Conservation (phyloP, 2,113 vertebrate genomes). For the Rhinolophus sinicus region DNA sequence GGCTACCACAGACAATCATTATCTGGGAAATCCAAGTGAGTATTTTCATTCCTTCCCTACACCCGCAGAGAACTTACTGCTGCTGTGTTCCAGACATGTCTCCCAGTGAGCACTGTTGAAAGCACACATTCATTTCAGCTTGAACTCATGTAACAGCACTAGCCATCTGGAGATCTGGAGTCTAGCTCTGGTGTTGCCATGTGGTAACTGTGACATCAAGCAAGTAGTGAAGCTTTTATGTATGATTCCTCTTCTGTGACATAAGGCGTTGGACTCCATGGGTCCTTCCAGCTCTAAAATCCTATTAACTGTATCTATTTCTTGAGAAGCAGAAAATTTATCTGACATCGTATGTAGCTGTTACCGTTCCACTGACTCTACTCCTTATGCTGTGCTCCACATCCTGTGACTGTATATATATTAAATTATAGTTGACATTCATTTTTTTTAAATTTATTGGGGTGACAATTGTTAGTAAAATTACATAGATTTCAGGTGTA, state of each 20-base stretch:
- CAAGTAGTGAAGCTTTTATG: fast-evolving
- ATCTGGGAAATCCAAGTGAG: not conserved
- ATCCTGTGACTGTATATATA: too few species aligned
- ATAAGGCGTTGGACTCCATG: not conserved
- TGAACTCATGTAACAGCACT: not conserved
- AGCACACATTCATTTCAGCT: not conserved
- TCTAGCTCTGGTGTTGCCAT: not conserved
- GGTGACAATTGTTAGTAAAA: too few species aligned
- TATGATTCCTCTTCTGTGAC: not conserved
- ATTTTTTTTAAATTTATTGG: too few species aligned
- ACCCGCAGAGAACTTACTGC: not conserved
- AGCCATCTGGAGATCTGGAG: not conserved
- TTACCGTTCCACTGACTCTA: too few species aligned
- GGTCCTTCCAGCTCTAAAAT: not conserved
- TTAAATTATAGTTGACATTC: too few species aligned
- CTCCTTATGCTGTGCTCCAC: too few species aligned
- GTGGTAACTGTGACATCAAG: not conserved
- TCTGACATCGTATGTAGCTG: too few species aligned
- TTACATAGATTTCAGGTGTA: too few species aligned
- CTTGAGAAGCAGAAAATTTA: not conserved
- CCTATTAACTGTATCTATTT: not conserved
- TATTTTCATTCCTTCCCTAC: not conserved
- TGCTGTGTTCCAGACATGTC: not conserved
- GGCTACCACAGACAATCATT: not conserved
- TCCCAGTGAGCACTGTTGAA: not conserved